phyloP scores from a whole-genome alignment of 1,140 invertebrate species.

The Lasaia peninsularis region DNA sequence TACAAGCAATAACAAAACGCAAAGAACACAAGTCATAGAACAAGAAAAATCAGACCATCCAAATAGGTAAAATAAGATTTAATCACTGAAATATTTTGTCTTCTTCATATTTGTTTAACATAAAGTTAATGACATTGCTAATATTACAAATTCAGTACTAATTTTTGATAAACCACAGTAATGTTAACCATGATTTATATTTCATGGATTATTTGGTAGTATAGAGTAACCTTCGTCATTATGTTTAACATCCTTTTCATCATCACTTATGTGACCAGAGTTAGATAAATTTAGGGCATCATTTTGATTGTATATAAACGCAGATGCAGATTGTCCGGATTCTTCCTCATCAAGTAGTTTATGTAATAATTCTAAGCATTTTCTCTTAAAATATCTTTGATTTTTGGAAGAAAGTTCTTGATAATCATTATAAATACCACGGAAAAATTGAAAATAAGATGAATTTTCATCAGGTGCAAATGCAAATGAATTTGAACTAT shows the following conservation, averaged over 20 bases:
- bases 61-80: no score
- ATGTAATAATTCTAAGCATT: slow-evolving; percentile 51
- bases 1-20: no score
- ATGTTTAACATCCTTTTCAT: neutral
- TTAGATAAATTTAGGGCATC: slow-evolving; percentile 46
- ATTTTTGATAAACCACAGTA: no score
- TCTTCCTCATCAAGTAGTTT: slow-evolving; percentile 56
- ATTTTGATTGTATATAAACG: slow-evolving; percentile 18
- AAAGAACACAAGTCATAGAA: no score
- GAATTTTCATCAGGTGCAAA: slow-evolving; percentile 56
- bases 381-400: slow-evolving; percentile 49
- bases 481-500: slow-evolving; percentile 37
- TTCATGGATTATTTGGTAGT: neutral
- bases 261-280: slow-evolving; percentile 29
- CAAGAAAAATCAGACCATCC: no score
- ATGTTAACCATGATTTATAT: neutral
- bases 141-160: no score
- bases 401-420: slow-evolving; percentile 42
- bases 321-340: slow-evolving; percentile 4
- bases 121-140: no score
- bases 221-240: neutral
- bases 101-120: no score
- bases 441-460: slow-evolving; percentile 69
- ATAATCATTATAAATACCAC: slow-evolving; percentile 57
- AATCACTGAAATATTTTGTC: no score